Evolutionary conservation across 2,113 vertebrate species (phyloP), one percentile per base, ranked within the genome.

Genomic region (Rhynchopsitta pachyrhyncha): DNA sequence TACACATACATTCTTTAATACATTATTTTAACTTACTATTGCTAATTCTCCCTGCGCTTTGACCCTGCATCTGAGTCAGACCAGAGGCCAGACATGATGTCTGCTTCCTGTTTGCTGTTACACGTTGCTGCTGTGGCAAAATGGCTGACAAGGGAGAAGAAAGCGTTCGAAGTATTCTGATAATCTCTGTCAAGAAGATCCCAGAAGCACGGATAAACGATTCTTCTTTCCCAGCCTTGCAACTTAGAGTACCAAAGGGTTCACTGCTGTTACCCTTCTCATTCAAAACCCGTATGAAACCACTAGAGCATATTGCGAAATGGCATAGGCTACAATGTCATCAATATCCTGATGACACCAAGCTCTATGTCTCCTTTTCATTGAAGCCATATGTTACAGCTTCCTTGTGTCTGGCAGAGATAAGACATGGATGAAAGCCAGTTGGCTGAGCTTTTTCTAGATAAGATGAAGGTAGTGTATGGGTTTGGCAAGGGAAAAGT

Each of bases 341-440:
- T 96, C 95, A 91, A 96, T 96, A 95, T 96, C 95, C 95, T 73
- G 88, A 93, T 84, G 96, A 96, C 93, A 96, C 94, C 94, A 73
- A 96, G 88, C 80, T 91, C 95, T 88, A 86, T 0, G 41, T 93
- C 91, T 97, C 86, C 91, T 97, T 94, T 94, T 97, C 96, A 96
- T 86, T 96, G 91, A 94, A 94, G 78, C 90, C 95, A 88, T 86
- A 95, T 95, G 93, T 90, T 95, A 55, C 74, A 85, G 79, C 90
- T 97, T 97, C 93, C 92, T 95, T 89, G 88, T 91, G 93, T 95
- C 88, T 96, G 93, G 94, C 96, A 95, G 90, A 95, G 94, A 97
- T 95, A 97, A 97, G 94, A 91, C 55, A 82, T 88, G 94, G 95
- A 97, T 91, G 86, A 96, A 97, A 97, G 96, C 95, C 93, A 96